These are phyloP conservation scores for Tanypteryx hageni DNA, from an alignment of 2,888 invertebrate genomes.

Conservation along the genomic window DNA sequence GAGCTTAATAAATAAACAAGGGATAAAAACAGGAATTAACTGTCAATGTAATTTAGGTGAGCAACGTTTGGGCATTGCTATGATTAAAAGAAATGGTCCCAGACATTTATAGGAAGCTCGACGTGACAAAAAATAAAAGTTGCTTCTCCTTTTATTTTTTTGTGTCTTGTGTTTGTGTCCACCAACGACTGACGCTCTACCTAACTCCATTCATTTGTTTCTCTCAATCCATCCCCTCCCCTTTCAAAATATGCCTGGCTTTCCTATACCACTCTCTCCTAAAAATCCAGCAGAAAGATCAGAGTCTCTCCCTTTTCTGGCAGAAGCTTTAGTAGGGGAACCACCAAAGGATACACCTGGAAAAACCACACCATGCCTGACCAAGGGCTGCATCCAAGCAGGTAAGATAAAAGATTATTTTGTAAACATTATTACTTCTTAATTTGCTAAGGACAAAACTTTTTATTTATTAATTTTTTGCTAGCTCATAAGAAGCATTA, in stretches of 20 bases:
- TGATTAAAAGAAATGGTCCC: neutral
- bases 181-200: slow-evolving; percentile 48
- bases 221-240: slow-evolving; percentile 40
- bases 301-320: slow-evolving; percentile 65
- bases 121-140: neutral
- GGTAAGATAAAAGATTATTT: slow-evolving; percentile 75
- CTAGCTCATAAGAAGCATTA: too few species aligned
- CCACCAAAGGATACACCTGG: slow-evolving; percentile 70
- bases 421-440: slow-evolving; percentile 32
- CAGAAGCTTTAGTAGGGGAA: slow-evolving; percentile 66
- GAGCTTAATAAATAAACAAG: too few species aligned
- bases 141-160: slow-evolving; percentile 29
- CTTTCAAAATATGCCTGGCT: slow-evolving; percentile 61
- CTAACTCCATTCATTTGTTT: slow-evolving; percentile 62
- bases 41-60: too few species aligned
- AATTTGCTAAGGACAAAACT: slow-evolving; percentile 66
- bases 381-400: slow-evolving; percentile 88
- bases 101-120: neutral
- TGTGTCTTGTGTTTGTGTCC: slow-evolving; percentile 34
- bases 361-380: slow-evolving; percentile 80
- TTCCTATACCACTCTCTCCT: slow-evolving; percentile 73
- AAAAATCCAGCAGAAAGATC: slow-evolving; percentile 66
- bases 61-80: neutral
- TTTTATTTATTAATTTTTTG: neutral
- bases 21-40: too few species aligned